Base-by-base conservation (phyloP, 2,797 vertebrate genomes). In the Peromyscus eremicus region DNA sequence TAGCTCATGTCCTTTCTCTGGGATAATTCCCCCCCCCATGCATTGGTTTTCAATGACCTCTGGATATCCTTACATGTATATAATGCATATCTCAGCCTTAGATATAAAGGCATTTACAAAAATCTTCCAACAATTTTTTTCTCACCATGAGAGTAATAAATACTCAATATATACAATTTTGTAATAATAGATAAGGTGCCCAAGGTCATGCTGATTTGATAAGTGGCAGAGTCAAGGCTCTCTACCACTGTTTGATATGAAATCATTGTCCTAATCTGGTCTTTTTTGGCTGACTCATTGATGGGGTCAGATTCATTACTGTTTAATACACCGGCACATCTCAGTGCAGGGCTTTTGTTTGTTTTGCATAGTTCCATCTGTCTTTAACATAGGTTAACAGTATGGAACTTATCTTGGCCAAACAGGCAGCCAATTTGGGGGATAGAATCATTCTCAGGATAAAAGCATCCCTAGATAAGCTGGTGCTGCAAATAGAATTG, bases 351-450 rank as follows among this genome's bases (percentile, higher is more conserved):
- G 70, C 2, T 96, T 52, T 97, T 83, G 70, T 89, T 95, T 93
- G 86, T 68, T 94, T 91, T 81, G 49, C 32, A 62, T 19, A 88
- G 62, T 87, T 73, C 86, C 89, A 94, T 97, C 96, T 97, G 89
- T 93, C 86, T 96, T 96, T 85, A 92, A 95, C 83, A 84, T 87
- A 91, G 90, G 49, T 89, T 94, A 97, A 71, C 91, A 94, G 81
- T 77, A 94, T 95, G 96, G 68, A 93, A 94, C 60, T 84, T 94
- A 77, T 96, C 92, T 91, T 94, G 70, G 75, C 77, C 95, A 95
- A 91, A 82, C 29, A 92, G 25, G 34, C 40, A 88, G 91, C 62
- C 71, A 95, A 3, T 98, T 89, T 77, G 43, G 88, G 70, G 25
- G 75, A 87, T 29, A 87, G 19, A 68, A 73, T 62, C 60, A 89